A percentile compares a stretch with the other conserved stretches of the same genome.
Evolutionary conservation across 2,113 vertebrate species (phyloP).

Genomic region (Datnioides undecimradiatus): DNA sequence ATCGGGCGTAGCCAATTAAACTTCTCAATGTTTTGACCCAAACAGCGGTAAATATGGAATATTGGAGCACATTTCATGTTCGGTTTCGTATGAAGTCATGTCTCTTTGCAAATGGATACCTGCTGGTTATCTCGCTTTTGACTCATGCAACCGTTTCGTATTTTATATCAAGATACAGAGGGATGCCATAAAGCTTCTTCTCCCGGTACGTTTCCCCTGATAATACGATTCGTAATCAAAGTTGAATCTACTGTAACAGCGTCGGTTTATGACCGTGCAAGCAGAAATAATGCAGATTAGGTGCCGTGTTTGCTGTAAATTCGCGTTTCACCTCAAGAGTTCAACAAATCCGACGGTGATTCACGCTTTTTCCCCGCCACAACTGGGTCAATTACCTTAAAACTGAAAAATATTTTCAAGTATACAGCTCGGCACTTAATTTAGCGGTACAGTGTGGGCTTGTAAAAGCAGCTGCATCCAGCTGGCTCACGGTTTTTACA

Average conservation of each 20-base stretch:
- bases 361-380: conserved; percentile 47
- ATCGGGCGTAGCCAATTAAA: conserved; percentile 54
- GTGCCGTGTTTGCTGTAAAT: neutral
- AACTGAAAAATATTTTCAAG: conserved; percentile 70
- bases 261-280: neutral
- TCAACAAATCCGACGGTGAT: conserved; percentile 49
- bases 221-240: neutral
- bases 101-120: conserved; percentile 51
- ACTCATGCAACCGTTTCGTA: neutral
- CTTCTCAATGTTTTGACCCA: conserved; percentile 41
- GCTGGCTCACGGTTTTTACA: conserved; percentile 72
- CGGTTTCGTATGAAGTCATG: conserved; percentile 58
- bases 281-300: conserved; percentile 6
- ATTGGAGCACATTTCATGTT: conserved; percentile 29
- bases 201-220: neutral
- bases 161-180: neutral
- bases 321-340: conserved; percentile 25
- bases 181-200: neutral
- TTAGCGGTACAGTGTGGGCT: conserved; percentile 66
- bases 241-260: neutral
- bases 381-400: conserved; percentile 40
- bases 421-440: conserved; percentile 70
- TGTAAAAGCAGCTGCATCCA: conserved; percentile 70
- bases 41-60: conserved; percentile 55
- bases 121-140: conserved; percentile 36